A percentile compares a stretch with the other conserved stretches of the same genome.
Evolutionary conservation across 2,888 invertebrate genomes (phyloP).

Genomic region (Schizotus pectinicornis): DNA sequence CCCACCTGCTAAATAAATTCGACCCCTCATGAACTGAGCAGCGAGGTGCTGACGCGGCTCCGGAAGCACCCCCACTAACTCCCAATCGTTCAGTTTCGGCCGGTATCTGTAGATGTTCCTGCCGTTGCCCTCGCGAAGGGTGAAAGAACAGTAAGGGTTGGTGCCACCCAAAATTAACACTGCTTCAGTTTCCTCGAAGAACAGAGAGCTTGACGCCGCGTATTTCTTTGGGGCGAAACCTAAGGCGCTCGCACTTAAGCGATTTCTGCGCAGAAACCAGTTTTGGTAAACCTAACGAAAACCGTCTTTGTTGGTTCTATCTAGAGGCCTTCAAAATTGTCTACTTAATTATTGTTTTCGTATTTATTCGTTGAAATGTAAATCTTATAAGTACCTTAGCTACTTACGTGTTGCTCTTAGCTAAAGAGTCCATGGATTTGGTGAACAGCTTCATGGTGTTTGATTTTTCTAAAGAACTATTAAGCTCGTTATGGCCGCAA

Average conservation of each 20-base stretch:
- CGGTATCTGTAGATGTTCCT: slow-evolving; percentile 68
- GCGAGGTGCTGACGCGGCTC: slow-evolving; percentile 75
- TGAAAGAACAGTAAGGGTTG: slow-evolving; percentile 68
- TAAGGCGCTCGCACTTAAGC: slow-evolving; percentile 33
- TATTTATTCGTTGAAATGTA: no score
- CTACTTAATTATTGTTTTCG: no score
- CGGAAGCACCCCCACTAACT: slow-evolving; percentile 70
- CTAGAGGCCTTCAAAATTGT: no score
- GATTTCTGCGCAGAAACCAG: slow-evolving; percentile 30
- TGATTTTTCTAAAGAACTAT: no score
- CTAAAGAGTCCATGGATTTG: no score
- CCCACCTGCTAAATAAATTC: slow-evolving; percentile 71
- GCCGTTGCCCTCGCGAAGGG: slow-evolving; percentile 65
- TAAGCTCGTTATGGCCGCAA: no score
- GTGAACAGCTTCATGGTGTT: no score
- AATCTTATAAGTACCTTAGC: neutral
- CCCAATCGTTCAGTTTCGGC: slow-evolving; percentile 69
- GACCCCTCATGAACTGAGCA: slow-evolving; percentile 67
- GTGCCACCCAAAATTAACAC: slow-evolving; percentile 74
- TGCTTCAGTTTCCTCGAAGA: slow-evolving; percentile 66
- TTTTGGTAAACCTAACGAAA: neutral
- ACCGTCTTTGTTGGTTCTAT: no score
- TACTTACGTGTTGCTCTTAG: no score
- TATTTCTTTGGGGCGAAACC: slow-evolving; percentile 36
- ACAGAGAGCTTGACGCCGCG: slow-evolving; percentile 56